Conservation (phyloP, 2,797 vertebrate species). For the Leptoclinus maculatus region DNA sequence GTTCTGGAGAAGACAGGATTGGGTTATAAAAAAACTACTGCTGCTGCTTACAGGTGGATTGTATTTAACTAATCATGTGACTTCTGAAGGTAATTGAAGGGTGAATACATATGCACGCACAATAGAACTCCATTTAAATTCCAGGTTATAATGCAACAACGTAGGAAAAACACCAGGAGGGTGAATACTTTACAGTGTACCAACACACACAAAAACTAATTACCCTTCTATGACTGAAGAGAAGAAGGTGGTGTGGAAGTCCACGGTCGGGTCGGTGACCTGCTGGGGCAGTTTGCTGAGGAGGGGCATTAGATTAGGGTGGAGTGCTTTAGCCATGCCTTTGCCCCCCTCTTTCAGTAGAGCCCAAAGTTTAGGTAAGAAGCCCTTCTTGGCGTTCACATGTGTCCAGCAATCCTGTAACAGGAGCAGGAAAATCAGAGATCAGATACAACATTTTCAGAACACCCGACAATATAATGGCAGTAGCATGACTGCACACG, state of each 20-base stretch:
- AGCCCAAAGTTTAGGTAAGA: slow-evolving; percentile 93
- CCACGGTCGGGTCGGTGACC: slow-evolving; percentile 86
- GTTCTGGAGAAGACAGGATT: background rate
- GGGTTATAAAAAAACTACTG: background rate
- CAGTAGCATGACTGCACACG: background rate
- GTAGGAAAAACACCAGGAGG: background rate
- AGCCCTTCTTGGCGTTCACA: slow-evolving; percentile 92
- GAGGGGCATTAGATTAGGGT: slow-evolving; percentile 95
- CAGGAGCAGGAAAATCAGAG: background rate
- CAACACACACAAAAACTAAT: slow-evolving; percentile 18
- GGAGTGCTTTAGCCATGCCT: slow-evolving; percentile 91
- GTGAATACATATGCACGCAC: background rate
- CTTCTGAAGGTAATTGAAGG: too few relatives aligned
- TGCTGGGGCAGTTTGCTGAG: slow-evolving; percentile 91
- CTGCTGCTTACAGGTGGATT: background rate
- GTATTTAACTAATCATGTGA: background rate
- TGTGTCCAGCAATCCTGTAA: slow-evolving; percentile 95
- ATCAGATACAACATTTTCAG: background rate
- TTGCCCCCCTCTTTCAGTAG: slow-evolving; percentile 92
- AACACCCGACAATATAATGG: background rate
- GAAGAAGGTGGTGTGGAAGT: slow-evolving; percentile 92
- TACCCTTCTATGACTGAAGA: slow-evolving; percentile 90
- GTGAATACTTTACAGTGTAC: background rate
- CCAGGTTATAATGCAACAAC: background rate
- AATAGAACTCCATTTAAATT: background rate